These are phyloP conservation scores for Acanthis flammea DNA, from an alignment of 2,797 vertebrate genomes.

Conservation along the genomic window DNA sequence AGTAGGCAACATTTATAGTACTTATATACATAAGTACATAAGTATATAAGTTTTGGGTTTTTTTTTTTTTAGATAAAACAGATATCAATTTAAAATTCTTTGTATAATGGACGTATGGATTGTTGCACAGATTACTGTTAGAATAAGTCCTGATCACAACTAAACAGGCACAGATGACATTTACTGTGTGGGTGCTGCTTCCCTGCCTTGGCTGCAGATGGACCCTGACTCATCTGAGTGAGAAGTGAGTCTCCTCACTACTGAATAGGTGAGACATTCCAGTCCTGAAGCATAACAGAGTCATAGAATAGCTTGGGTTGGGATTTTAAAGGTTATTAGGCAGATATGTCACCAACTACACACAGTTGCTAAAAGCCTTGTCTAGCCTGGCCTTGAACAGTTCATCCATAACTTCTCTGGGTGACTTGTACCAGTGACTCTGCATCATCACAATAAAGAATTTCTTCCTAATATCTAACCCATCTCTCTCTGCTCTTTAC, in stretches of 20 bases:
- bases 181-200: not conserved
- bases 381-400: not conserved
- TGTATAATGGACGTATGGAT: not conserved
- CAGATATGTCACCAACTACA: not conserved
- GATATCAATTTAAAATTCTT: not conserved
- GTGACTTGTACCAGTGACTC: not conserved
- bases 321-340: not conserved
- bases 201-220: not conserved
- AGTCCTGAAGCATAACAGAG: not conserved
- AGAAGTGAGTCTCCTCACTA: not conserved
- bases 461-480: not conserved
- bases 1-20: too few species aligned
- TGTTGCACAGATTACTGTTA: not conserved
- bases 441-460: not conserved
- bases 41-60: too few species aligned
- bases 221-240: not conserved
- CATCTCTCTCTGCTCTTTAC: not conserved
- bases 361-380: not conserved
- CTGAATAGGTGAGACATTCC: not conserved
- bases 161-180: too few species aligned
- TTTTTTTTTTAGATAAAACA: too few species aligned
- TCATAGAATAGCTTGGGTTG: not conserved
- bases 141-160: not conserved
- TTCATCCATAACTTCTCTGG: not conserved
- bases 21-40: too few species aligned